phyloP scores from a whole-genome alignment of 37 sponge, comb jelly and placozoan genomes.

The Chondrosia reniformis region DNA sequence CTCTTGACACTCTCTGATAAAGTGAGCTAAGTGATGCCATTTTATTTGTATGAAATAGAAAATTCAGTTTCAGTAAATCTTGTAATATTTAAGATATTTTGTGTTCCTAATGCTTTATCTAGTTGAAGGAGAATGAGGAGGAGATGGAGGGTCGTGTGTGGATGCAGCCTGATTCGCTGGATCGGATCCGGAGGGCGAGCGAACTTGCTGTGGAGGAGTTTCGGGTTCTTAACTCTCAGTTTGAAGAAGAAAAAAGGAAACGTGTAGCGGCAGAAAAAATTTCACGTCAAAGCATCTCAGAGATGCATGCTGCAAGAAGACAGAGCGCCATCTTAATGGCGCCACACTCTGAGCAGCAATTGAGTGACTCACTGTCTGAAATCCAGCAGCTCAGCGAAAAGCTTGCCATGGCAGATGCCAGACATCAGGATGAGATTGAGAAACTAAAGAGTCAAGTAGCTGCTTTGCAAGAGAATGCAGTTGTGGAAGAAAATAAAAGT shows the following conservation, averaged over 20 bases:
- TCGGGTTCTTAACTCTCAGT: not conserved
- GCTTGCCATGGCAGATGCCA: constrained; percentile 17
- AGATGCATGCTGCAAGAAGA: constrained; percentile 9
- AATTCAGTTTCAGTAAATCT: too few species aligned
- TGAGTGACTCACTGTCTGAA: constrained; percentile 30
- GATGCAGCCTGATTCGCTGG: constrained; percentile 23
- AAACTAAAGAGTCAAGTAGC: constrained; percentile 16
- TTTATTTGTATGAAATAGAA: too few species aligned
- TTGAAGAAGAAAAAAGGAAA: constrained; percentile 2
- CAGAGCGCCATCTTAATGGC: constrained; percentile 47
- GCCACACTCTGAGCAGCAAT: constrained; percentile 7
- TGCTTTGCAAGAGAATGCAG: constrained; percentile 22
- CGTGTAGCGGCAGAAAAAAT: not conserved
- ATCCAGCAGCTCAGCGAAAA: constrained; percentile 32
- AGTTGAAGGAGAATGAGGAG: not conserved
- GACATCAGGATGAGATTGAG: constrained; percentile 10
- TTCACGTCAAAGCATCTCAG: constrained; percentile 4
- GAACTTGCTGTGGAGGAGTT: constrained; percentile 16
- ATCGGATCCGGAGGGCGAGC: constrained; percentile 1
- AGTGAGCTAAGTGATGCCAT: too few species aligned
- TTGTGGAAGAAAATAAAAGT: constrained; percentile 43
- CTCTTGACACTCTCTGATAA: too few species aligned
- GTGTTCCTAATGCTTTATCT: too few species aligned
- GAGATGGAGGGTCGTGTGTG: constrained; percentile 25
- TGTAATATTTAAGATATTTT: too few species aligned